Base-by-base conservation (phyloP, 2,113 vertebrate species). In the Crotophaga sulcirostris region DNA sequence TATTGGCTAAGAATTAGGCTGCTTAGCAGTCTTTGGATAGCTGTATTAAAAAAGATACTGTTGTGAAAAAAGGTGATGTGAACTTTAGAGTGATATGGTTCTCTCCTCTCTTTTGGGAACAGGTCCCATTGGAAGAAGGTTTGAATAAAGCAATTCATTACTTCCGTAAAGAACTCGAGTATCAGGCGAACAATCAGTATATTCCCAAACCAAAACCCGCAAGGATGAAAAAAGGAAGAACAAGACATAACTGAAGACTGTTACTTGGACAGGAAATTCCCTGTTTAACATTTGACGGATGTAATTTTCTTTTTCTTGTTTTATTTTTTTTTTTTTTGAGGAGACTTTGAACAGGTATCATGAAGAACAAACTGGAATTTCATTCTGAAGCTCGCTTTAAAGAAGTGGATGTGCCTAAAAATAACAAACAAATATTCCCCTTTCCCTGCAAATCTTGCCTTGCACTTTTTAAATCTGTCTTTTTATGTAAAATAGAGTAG, bases 81-180 rank as follows among this genome's bases (percentile, higher is more conserved):
- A 84, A 77, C 81, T 44, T 44, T 36, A 31, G 34, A n/a, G 11
- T 81, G 40, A 78, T 75, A 24, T 0, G 2, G 79, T 90, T 74
- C 29, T 87, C 29, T 92, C 36, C 51, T 91, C 47, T 45, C 52
- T 96, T 89, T 95, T 92, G 93, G 56, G 66, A 90, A 91, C 96
- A 99, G 99, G 99, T 99, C 42, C 99, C 99, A 0, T 81, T 99
- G 98, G 99, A 99, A 95, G 99, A 99, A 98, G 99, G 99, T 28
- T 96, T 99, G 94, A 99, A 99, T 96, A 99, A 99, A 98, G 99
- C 99, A 24, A 99, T 99, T 95, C 99, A 99, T 97, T 99, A 99
- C 97, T 99, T 99, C 98, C 99, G 98, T 72, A 98, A 99, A 95
- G 99, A 99, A 83, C 99, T 99, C 12, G 99, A 99, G 89, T 99